Percentiles rank a stretch among this genome's conserved stretches.
These are phyloP conservation scores for Drosophila santomea DNA, from an alignment of 1,140 invertebrate genomes.

Conservation along the genomic window DNA sequence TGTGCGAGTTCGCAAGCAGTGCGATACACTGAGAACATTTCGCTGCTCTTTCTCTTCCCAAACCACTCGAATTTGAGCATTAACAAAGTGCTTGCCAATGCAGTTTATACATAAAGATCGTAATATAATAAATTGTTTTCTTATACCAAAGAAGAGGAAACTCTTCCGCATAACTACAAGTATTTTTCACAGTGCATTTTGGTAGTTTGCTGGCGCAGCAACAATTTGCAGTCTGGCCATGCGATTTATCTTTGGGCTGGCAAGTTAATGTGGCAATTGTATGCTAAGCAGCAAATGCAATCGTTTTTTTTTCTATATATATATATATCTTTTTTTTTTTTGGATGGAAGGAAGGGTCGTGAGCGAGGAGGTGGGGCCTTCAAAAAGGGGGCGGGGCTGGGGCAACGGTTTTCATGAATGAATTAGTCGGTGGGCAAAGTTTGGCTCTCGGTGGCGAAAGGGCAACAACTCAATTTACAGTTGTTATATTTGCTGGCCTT, in stretches of 20 bases:
- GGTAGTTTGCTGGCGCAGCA: slow-evolving; percentile 36
- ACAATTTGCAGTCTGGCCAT: slow-evolving; percentile 55
- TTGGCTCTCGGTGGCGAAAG: slow-evolving; percentile 64
- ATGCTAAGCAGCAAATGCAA: slow-evolving; percentile 74
- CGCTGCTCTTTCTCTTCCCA: neutral
- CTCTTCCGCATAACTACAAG: neutral
- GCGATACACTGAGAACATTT: slow-evolving; percentile 4
- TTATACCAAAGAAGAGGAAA: no score
- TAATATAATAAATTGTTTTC: no score
- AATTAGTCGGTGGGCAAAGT: slow-evolving; percentile 76
- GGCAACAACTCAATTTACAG: slow-evolving; percentile 83
- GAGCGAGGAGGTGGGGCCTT: neutral
- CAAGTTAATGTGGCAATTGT: slow-evolving; percentile 83
- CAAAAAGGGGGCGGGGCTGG: slow-evolving; percentile 26
- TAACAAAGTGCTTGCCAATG: no score
- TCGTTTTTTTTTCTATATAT: slow-evolving; percentile 2
- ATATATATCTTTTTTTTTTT: neutral
- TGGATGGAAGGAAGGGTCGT: neutral
- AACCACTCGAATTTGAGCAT: no score
- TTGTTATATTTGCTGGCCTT: slow-evolving; percentile 41
- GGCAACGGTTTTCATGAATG: slow-evolving; percentile 79
- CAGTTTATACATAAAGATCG: no score
- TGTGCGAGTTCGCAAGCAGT: slow-evolving; percentile 9
- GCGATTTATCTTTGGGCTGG: slow-evolving; percentile 78
- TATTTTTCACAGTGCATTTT: neutral